Evolutionary conservation across 1,140 invertebrate genomes (phyloP).

Genomic region (Cotesia vestalis): DNA sequence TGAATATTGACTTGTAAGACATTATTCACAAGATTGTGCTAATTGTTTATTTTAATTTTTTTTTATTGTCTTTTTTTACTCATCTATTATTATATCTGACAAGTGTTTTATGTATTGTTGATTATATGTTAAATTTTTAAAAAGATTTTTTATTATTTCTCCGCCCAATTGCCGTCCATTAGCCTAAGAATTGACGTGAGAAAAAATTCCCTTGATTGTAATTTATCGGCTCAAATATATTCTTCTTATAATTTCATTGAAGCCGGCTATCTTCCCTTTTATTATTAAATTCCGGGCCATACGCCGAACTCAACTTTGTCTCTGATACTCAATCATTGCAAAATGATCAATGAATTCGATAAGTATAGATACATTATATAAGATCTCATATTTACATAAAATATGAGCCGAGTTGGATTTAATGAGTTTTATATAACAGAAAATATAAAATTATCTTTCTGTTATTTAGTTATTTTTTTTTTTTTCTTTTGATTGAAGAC

Average conservation of each 20-base stretch:
- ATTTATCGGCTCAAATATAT: too few species aligned
- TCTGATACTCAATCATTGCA: too few species aligned
- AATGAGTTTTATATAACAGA: background rate
- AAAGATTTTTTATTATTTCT: constrained; percentile 4
- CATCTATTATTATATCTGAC: constrained; percentile 14
- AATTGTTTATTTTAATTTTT: background rate
- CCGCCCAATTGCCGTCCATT: background rate
- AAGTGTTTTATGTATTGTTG: constrained; percentile 17
- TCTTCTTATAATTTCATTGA: too few species aligned
- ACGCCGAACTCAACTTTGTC: too few species aligned
- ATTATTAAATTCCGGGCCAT: too few species aligned
- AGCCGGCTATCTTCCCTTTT: too few species aligned
- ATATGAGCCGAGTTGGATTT: background rate
- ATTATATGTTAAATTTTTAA: background rate
- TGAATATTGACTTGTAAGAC: background rate
- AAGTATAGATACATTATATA: too few species aligned
- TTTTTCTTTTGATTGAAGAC: background rate
- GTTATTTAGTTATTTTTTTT: constrained; percentile 17
- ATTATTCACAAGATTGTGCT: background rate
- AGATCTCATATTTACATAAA: too few species aligned
- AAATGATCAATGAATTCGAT: too few species aligned
- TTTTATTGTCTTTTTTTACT: constrained; percentile 5
- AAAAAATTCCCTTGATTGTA: background rate
- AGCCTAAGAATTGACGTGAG: background rate
- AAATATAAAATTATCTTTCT: background rate